Evolutionary conservation across 1,140 invertebrate genomes (phyloP).

Genomic region (Bombus confusus): DNA sequence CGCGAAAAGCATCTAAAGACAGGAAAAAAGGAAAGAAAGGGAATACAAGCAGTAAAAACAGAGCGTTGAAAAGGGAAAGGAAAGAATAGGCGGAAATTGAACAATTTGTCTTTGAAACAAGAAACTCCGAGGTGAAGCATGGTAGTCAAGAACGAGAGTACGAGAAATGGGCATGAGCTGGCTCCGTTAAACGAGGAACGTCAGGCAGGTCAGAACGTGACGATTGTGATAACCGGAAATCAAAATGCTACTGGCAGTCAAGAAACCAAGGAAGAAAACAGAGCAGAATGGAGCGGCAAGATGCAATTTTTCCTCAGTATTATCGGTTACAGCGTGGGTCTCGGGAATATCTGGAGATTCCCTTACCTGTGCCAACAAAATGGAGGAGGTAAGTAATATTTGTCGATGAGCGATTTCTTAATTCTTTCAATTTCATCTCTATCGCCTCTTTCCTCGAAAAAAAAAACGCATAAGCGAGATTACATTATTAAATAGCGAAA

Average conservation of each 20-base stretch:
- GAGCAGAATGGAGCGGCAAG: constrained; percentile 91
- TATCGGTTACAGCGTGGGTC: constrained; percentile 94
- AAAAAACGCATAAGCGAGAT: not conserved
- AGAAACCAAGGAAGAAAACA: constrained; percentile 83
- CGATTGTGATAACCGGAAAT: constrained; percentile 77
- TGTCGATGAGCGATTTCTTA: not conserved
- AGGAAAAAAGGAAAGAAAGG: not conserved
- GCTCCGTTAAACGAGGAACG: constrained; percentile 87
- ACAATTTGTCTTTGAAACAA: not conserved
- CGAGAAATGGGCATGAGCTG: constrained; percentile 89
- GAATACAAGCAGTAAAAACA: not conserved
- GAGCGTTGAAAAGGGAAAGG: no score
- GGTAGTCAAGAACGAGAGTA: constrained; percentile 83
- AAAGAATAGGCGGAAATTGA: not conserved
- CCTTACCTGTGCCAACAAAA: constrained; percentile 97
- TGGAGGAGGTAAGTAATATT: constrained; percentile 91
- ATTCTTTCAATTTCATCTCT: not conserved
- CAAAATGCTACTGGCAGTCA: constrained; percentile 77
- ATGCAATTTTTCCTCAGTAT: constrained; percentile 95
- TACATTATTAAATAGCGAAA: no score
- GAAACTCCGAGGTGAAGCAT: constrained; percentile 62
- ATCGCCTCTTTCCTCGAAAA: not conserved
- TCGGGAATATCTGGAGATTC: constrained; percentile 98
- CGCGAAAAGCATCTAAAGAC: no score
- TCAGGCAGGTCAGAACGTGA: constrained; percentile 76